Percentiles rank a stretch among this genome's conserved stretches.
phyloP scores from a whole-genome alignment of 2,113 vertebrate genomes.

The Rhagologus leucostigma region DNA sequence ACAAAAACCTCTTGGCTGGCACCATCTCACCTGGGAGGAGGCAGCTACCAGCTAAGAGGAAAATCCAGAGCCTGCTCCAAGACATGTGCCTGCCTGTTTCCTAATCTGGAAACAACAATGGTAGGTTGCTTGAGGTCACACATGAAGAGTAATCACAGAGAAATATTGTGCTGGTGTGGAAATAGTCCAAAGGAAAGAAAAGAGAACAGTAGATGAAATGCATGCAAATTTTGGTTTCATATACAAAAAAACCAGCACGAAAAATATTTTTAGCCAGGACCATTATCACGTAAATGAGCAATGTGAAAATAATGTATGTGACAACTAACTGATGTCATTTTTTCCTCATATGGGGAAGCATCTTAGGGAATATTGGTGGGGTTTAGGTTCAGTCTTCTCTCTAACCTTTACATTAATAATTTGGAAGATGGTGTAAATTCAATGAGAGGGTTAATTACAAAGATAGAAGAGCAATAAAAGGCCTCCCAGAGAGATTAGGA shows the following conservation, averaged over 20 bases:
- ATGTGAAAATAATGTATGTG: background rate
- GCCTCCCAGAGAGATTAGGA: background rate
- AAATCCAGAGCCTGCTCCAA: background rate
- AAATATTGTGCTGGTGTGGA: background rate
- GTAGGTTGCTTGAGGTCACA: slow-evolving; percentile 30
- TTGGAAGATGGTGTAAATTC: background rate
- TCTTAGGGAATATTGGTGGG: background rate
- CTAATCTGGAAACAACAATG: background rate
- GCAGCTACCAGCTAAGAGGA: background rate
- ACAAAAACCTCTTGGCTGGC: background rate
- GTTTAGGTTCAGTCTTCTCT: background rate
- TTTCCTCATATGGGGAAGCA: background rate
- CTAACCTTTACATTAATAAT: slow-evolving; percentile 28
- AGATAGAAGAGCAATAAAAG: background rate
- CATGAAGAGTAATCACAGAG: background rate
- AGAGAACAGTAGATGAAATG: background rate
- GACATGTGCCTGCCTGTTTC: slow-evolving; percentile 4
- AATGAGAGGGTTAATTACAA: slow-evolving; percentile 1
- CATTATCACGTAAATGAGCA: background rate
- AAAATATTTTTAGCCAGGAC: background rate
- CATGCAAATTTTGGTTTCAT: background rate
- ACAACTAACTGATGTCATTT: background rate
- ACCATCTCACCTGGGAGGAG: background rate
- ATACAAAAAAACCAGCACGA: background rate
- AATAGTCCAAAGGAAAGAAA: background rate